Percentiles rank a stretch among this genome's conserved stretches.
These are phyloP conservation scores for Syrphus vitripennis DNA, from an alignment of 2,888 invertebrate genomes.

Conservation along the genomic window DNA sequence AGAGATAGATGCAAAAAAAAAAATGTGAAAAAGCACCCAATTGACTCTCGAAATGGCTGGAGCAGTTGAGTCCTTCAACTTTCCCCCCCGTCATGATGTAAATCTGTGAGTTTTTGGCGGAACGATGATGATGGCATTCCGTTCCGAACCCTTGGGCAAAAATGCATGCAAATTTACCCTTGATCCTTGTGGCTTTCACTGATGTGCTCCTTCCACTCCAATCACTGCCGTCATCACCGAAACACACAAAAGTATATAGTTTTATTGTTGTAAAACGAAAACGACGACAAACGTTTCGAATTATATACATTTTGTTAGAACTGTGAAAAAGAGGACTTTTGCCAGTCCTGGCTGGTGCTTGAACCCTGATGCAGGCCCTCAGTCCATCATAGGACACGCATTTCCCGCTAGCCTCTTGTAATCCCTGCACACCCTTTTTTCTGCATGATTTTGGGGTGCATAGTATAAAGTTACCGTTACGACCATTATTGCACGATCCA, in stretches of 20 bases:
- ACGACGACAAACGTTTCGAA: constrained; percentile 48
- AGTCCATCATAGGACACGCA: constrained; percentile 14
- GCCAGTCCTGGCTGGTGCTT: background rate
- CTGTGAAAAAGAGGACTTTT: background rate
- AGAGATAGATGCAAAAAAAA: constrained; percentile 1
- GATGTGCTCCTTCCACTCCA: background rate
- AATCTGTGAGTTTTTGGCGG: background rate
- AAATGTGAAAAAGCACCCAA: constrained; percentile 22
- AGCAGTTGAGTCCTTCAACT: constrained; percentile 18
- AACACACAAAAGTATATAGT: background rate
- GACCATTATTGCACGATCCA: constrained; percentile 21
- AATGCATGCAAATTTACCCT: constrained; percentile 50
- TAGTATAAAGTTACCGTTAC: constrained; percentile 32
- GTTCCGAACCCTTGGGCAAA: background rate
- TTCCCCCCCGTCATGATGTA: background rate
- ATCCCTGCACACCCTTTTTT: background rate
- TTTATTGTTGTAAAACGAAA: constrained; percentile 29
- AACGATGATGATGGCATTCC: background rate
- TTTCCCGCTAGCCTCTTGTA: background rate
- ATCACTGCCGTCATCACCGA: background rate
- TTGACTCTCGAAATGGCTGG: constrained; percentile 5
- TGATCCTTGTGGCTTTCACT: constrained; percentile 9
- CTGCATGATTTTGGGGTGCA: constrained; percentile 11
- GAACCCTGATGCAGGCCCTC: no score
- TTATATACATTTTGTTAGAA: constrained; percentile 30